A percentile compares a stretch with the other conserved stretches of the same genome.
These are phyloP conservation scores for Chloroceryle amazona DNA, from an alignment of 2,797 vertebrate species.

Conservation along the genomic window DNA sequence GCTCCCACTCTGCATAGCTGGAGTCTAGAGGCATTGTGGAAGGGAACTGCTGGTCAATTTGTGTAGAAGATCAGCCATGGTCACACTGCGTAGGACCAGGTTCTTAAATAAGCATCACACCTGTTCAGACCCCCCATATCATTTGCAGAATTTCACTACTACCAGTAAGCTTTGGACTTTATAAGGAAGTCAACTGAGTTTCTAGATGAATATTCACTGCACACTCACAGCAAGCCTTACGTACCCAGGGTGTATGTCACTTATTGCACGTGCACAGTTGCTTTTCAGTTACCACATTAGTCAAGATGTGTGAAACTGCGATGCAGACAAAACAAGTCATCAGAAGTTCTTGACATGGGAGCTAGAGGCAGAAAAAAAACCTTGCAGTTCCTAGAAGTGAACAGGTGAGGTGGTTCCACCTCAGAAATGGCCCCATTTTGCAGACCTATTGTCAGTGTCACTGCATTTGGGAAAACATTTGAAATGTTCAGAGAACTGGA, in stretches of 20 bases:
- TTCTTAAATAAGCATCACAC: background rate
- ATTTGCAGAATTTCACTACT: background rate
- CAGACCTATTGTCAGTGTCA: background rate
- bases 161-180: background rate
- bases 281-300: background rate
- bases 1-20: background rate
- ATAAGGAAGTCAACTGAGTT: background rate
- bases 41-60: background rate
- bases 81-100: background rate
- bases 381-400: accelerated
- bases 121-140: background rate
- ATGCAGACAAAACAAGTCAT: background rate
- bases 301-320: background rate
- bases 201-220: background rate
- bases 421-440: background rate
- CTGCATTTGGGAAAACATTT: background rate
- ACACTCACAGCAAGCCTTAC: accelerated
- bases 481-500: background rate
- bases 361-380: background rate
- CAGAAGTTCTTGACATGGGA: background rate
- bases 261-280: accelerated
- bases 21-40: background rate
- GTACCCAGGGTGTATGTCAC: background rate
- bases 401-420: background rate
- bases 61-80: background rate